Conservation (phyloP, 1,140 invertebrate genomes). For the Euura saliciscinereae region DNA sequence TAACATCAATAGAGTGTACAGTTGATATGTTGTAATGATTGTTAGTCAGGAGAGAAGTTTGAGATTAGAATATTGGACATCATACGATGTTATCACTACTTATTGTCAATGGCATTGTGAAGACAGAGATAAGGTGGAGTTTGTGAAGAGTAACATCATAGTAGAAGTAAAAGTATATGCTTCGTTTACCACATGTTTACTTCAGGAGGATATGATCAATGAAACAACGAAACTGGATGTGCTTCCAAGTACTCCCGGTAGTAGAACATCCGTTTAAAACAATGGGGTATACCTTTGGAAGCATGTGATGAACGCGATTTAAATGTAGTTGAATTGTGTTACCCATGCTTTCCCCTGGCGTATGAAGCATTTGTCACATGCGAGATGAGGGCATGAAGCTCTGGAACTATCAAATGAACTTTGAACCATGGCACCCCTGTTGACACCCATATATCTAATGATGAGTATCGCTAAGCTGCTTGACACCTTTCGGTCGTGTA, state of each 20-base stretch:
- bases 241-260: not conserved
- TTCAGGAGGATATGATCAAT: not conserved
- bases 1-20: not conserved
- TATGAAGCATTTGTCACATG: not conserved
- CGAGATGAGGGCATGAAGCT: not conserved
- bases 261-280: not conserved
- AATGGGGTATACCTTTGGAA: not conserved
- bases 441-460: not conserved
- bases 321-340: not conserved
- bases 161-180: not conserved
- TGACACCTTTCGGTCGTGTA: not conserved
- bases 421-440: not conserved
- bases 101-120: too few species aligned
- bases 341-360: not conserved
- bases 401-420: not conserved
- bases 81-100: too few species aligned
- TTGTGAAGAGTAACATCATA: not conserved
- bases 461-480: not conserved
- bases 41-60: not conserved
- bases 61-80: not conserved
- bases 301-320: conserved; percentile 2
- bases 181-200: not conserved
- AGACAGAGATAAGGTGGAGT: too few species aligned
- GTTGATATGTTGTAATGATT: not conserved
- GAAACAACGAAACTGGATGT: not conserved